These are phyloP conservation scores for Hydrolagus colliei DNA, from an alignment of 2,797 vertebrate species.

Conservation along the genomic window DNA sequence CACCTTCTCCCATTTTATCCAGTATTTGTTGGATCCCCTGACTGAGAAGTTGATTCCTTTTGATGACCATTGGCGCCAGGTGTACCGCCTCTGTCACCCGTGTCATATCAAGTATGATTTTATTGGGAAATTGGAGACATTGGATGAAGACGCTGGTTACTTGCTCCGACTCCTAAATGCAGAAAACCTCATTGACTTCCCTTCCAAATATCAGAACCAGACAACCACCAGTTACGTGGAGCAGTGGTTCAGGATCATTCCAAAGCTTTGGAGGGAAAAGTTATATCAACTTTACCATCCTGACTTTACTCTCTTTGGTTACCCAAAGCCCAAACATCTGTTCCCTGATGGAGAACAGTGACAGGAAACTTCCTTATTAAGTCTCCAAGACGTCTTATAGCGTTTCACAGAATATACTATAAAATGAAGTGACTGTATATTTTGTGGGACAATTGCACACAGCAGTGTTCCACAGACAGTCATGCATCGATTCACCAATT, in stretches of 20 bases:
- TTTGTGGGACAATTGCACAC: no score
- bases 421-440: no score
- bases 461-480: no score
- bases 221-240: conserved; percentile 79
- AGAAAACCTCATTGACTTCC: conserved; percentile 73
- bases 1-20: conserved; percentile 82
- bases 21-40: conserved; percentile 86
- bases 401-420: no score
- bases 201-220: conserved; percentile 70
- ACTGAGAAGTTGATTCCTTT: conserved; percentile 45
- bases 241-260: conserved; percentile 76
- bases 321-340: conserved; percentile 68
- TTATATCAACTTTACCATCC: conserved; percentile 84
- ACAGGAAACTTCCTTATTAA: no score
- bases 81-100: conserved; percentile 84
- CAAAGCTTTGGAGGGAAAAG: conserved; percentile 63
- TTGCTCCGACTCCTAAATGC: conserved; percentile 73
- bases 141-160: conserved; percentile 75
- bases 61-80: conserved; percentile 93
- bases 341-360: conserved; percentile 43
- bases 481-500: no score
- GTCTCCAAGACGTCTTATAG: no score
- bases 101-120: conserved; percentile 93
- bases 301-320: conserved; percentile 84
- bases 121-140: conserved; percentile 81